Conservation (phyloP, 2,888 invertebrate species). For the Pecten maximus region DNA sequence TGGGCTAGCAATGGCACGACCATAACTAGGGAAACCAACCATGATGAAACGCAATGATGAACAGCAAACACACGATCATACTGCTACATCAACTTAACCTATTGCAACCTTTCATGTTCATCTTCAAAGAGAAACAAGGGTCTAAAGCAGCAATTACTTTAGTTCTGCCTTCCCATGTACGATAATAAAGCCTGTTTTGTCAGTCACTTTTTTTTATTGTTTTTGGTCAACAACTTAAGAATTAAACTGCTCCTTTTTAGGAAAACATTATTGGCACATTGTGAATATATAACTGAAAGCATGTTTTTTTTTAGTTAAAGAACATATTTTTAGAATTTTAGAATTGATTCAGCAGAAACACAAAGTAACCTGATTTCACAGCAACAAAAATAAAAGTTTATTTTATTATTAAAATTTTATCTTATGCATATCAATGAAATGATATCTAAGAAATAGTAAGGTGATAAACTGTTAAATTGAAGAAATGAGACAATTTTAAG, state of each 20-base stretch:
- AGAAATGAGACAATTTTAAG: too few relatives aligned
- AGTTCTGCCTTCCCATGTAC: background rate
- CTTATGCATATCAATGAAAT: too few relatives aligned
- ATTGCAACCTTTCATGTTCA: slow-evolving; percentile 21
- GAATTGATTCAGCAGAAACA: too few relatives aligned
- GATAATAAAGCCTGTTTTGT: background rate
- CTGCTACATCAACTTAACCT: slow-evolving; percentile 26
- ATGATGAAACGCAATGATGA: slow-evolving; percentile 35
- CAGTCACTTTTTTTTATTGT: background rate
- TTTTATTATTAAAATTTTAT: too few relatives aligned
- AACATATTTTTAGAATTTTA: too few relatives aligned
- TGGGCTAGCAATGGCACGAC: background rate
- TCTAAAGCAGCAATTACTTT: background rate
- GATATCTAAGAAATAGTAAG: too few relatives aligned
- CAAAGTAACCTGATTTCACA: too few relatives aligned
- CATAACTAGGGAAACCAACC: slow-evolving; percentile 26
- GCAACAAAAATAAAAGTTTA: too few relatives aligned
- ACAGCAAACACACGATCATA: background rate
- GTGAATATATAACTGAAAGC: background rate
- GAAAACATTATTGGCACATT: background rate
- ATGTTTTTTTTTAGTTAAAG: background rate
- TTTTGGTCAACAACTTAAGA: slow-evolving; percentile 32
- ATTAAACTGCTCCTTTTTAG: background rate
- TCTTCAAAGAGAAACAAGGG: slow-evolving; percentile 20
- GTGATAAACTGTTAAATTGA: too few relatives aligned